Evolutionary conservation across 1,140 invertebrate species (phyloP), one percentile per base, ranked within the genome.

Genomic region (Telenomus remus): DNA sequence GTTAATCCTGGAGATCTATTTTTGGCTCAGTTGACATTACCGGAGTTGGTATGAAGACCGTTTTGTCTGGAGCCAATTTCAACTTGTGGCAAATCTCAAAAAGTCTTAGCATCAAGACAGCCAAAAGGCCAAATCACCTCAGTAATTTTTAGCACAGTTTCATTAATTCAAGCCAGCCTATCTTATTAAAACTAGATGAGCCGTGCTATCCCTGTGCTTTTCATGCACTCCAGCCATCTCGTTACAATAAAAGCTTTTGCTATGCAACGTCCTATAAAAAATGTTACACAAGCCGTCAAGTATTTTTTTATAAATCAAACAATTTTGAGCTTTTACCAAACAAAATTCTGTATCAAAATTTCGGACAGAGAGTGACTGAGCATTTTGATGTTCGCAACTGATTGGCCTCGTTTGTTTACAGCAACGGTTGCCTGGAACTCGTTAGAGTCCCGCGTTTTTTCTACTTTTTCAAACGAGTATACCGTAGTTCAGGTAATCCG

Each of bases 401-500:
- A 73, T 66, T 66, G 61, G 56, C 46, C 39, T 12, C 54, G 56
- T 56, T 73, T 60, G 46, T 57, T 60, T 60, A 66, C 39, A 34
- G 14, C 47, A 14, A 9, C 43, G 43, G 43, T 42, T 42, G 66
- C 61, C 53, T 57, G 73, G 75, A 71, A 66, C 78, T 83, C 81
- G 79, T 85, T 84, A 85, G 69, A 83, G 72, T 60, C 37, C 79
- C 50, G 71, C 59, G 42, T 63, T 80, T 51, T 78, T 79, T 80
- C 78, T 80, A 85, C 77, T 84, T 86, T 84, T 82, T 27, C 19
- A 27, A 84, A 85, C 82, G 80, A 84, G 78, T 53, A n/a, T n/a
- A 78, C 76, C 74, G 74, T 78, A 78, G 64, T 63, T 54, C 59
- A 74, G 82, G 79, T 86, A 86, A 85, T 86, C 82, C 81, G 84